Conservation (phyloP, 2,113 vertebrate species). For the Datnioides undecimradiatus region DNA sequence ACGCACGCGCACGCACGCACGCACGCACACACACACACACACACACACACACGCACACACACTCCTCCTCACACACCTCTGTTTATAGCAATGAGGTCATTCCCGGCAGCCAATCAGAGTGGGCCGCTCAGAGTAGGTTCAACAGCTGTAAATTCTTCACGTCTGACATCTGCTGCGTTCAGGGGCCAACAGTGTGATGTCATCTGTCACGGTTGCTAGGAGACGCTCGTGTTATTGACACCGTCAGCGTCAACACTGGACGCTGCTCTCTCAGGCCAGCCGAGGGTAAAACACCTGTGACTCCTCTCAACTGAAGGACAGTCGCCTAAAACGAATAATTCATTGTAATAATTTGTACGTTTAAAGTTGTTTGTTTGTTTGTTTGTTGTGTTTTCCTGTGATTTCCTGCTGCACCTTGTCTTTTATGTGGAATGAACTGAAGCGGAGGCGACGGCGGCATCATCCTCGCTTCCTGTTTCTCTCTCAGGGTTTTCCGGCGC, state of each 20-base stretch:
- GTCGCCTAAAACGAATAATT: too few species aligned
- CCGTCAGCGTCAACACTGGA: not conserved
- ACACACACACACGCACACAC: conserved; percentile 5
- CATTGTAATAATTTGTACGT: too few species aligned
- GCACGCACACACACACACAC: not conserved
- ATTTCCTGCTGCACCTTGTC: too few species aligned
- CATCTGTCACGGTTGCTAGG: conserved; percentile 54
- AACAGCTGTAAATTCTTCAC: conserved; percentile 42
- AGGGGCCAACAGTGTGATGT: conserved; percentile 29
- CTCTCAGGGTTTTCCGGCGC: conserved; percentile 85
- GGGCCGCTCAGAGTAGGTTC: not conserved
- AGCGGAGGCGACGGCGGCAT: too few species aligned
- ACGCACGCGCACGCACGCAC: not conserved
- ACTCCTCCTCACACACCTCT: not conserved
- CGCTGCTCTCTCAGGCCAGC: not conserved
- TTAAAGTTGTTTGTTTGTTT: too few species aligned
- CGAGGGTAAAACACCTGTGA: too few species aligned
- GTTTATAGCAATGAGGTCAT: conserved; percentile 42
- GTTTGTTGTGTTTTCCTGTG: too few species aligned
- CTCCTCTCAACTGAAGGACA: too few species aligned
- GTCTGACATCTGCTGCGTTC: conserved; percentile 21
- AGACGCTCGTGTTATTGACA: conserved; percentile 9
- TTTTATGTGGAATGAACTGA: too few species aligned
- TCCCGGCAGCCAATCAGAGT: conserved; percentile 31
- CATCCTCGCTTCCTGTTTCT: too few species aligned